Conservation (phyloP, 2,797 vertebrate species). For the Alca torda region DNA sequence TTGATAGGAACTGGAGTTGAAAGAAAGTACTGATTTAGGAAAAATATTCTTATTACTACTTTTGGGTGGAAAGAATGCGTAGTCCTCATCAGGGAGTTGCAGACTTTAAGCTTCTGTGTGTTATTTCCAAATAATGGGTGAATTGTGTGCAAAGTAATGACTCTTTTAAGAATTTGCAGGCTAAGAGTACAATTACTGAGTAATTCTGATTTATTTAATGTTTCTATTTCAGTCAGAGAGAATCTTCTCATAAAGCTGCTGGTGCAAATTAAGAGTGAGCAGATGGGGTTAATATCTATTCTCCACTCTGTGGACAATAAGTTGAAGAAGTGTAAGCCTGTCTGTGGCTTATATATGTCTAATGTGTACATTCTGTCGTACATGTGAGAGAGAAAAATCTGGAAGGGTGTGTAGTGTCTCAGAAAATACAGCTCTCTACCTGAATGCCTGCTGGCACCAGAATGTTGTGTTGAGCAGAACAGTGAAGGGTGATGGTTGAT, state of each 20-base stretch:
- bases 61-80: not conserved
- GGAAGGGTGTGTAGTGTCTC: not conserved
- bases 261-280: not conserved
- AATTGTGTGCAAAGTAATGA: not conserved
- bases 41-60: not conserved
- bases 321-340: not conserved
- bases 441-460: not conserved
- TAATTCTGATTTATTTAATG: not conserved
- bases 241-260: not conserved
- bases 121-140: conserved; percentile 10
- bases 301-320: not conserved
- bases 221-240: not conserved
- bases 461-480: not conserved
- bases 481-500: not conserved
- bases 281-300: not conserved
- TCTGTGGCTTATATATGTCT: not conserved
- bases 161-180: not conserved
- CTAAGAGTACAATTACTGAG: not conserved
- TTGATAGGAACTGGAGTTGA: not conserved
- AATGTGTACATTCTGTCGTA: not conserved
- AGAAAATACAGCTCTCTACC: not conserved
- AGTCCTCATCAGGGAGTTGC: not conserved
- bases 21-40: not conserved
- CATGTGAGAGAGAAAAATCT: not conserved
- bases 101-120: not conserved